Percentiles rank a stretch among this genome's conserved stretches.
These are phyloP conservation scores for Sylvilagus bachmani DNA, from an alignment of 2,113 vertebrate species.

Conservation along the genomic window DNA sequence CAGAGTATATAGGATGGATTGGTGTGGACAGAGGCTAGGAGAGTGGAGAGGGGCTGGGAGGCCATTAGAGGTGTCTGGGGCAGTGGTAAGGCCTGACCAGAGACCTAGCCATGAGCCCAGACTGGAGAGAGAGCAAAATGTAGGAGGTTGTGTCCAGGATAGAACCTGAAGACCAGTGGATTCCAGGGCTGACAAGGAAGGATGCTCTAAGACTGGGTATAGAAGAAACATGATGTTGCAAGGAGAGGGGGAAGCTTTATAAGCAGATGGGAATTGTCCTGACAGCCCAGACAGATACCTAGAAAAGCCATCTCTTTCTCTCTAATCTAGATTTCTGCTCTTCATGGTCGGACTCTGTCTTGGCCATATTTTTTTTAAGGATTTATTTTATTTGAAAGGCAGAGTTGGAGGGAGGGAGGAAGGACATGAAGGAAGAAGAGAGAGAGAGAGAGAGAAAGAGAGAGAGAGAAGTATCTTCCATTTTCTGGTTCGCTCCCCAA, in stretches of 20 bases:
- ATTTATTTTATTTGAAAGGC: too few species aligned
- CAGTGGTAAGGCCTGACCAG: neutral
- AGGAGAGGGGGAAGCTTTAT: neutral
- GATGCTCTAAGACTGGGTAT: too few species aligned
- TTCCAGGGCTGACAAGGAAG: neutral
- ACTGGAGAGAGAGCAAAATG: neutral
- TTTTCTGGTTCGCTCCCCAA: too few species aligned
- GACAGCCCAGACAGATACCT: neutral
- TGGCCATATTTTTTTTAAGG: neutral
- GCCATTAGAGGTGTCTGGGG: neutral
- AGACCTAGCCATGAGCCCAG: neutral
- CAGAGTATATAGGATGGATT: neutral
- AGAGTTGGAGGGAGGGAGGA: too few species aligned
- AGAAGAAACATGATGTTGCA: neutral
- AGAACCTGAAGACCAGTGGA: neutral
- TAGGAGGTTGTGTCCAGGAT: neutral
- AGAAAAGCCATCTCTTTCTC: neutral
- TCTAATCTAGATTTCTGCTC: neutral
- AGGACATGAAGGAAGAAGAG: too few species aligned
- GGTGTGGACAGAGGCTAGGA: neutral
- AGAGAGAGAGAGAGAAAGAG: too few species aligned
- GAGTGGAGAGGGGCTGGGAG: neutral
- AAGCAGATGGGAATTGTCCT: neutral
- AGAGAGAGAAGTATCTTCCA: too few species aligned
- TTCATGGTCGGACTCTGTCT: neutral